phyloP scores from a whole-genome alignment of 2,113 vertebrate genomes.

The Protobothrops mucrosquamatus region DNA sequence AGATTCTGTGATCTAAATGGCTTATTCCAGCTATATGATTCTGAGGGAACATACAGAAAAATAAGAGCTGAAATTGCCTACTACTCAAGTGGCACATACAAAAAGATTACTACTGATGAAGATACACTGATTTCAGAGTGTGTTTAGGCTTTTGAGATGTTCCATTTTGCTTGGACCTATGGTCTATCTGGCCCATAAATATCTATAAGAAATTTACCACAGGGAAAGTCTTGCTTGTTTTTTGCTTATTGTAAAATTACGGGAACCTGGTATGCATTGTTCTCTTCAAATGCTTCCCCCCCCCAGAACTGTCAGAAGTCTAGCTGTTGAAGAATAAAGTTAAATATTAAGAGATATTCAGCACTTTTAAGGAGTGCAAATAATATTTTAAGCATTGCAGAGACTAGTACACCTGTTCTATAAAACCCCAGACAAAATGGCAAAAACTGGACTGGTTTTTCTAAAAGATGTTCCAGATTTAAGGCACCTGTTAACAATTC shows the following conservation, averaged over 20 bases:
- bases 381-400: neutral
- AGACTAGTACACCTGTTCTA: neutral
- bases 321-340: neutral
- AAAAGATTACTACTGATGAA: neutral
- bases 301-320: neutral
- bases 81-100: neutral
- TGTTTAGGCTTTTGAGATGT: neutral
- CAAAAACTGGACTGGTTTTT: neutral
- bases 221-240: neutral
- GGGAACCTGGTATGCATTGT: neutral
- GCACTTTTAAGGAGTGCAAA: neutral
- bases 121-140: neutral
- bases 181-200: neutral
- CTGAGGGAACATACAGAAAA: neutral
- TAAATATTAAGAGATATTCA: neutral
- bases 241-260: neutral
- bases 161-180: neutral
- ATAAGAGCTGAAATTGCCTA: neutral
- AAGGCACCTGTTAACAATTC: neutral
- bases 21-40: neutral
- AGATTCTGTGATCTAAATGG: neutral
- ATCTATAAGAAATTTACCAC: neutral
- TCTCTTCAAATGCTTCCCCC: neutral
- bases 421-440: neutral
- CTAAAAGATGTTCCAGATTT: neutral